Evolutionary conservation across 2,113 vertebrate genomes (phyloP).

Genomic region (Lagopus leucura): DNA sequence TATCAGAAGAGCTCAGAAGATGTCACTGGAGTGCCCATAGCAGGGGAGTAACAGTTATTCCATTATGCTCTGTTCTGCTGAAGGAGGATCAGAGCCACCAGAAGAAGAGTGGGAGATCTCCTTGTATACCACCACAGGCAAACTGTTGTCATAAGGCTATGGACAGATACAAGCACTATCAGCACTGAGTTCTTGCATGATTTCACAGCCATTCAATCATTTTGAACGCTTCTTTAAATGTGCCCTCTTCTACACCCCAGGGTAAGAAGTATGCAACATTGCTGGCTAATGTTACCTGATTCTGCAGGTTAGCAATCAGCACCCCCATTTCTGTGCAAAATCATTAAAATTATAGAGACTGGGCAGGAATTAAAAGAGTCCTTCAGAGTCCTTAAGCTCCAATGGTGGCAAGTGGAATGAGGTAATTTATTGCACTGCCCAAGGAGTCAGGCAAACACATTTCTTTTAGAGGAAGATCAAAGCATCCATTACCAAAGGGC

Average conservation of each 20-base stretch:
- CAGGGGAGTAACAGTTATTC: neutral
- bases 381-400: neutral
- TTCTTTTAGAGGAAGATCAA: neutral
- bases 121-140: neutral
- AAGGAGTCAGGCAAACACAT: neutral
- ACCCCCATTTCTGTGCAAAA: neutral
- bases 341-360: neutral
- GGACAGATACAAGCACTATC: neutral
- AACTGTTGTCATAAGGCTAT: neutral
- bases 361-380: neutral
- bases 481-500: neutral
- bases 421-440: neutral
- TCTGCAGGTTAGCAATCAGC: neutral
- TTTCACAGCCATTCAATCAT: neutral
- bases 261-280: neutral
- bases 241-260: neutral
- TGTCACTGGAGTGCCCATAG: too few species aligned
- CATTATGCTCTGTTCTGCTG: neutral
- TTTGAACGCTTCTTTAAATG: neutral
- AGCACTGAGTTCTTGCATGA: neutral
- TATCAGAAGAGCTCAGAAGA: neutral
- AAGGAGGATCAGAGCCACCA: neutral
- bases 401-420: neutral
- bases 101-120: neutral
- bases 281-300: neutral